Evolutionary conservation across 2,888 invertebrate genomes (phyloP).

Genomic region (Lymantria dispar): DNA sequence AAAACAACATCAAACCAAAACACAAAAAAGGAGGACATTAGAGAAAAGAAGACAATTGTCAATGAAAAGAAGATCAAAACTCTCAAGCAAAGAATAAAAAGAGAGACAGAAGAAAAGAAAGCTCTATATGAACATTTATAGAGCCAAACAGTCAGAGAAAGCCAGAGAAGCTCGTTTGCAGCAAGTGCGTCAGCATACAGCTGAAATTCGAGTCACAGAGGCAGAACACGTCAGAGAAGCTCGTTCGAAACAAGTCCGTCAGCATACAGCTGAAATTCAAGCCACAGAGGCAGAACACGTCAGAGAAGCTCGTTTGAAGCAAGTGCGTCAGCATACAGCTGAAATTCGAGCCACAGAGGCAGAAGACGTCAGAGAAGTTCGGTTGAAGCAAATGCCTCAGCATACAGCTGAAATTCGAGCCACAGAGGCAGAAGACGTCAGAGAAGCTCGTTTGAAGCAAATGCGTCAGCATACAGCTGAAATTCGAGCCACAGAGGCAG

Average conservation of each 20-base stretch:
- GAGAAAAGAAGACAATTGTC: not conserved
- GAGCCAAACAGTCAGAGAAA: conserved; percentile 6
- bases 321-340: no score
- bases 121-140: conserved; percentile 3
- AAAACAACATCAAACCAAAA: not conserved
- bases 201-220: no score
- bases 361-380: no score
- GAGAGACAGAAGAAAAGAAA: not conserved
- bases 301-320: no score
- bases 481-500: no score
- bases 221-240: not conserved
- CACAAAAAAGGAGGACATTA: not conserved
- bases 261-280: not conserved
- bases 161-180: conserved; percentile 7
- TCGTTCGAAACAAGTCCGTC: not conserved
- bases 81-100: not conserved
- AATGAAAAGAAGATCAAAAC: not conserved
- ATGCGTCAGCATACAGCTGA: no score
- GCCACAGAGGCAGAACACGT: not conserved
- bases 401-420: no score
- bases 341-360: no score
- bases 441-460: no score
- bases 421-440: no score
- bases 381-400: no score
- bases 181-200: conserved; percentile 3